These are phyloP conservation scores for Aphyosemion australe DNA, from an alignment of 2,113 vertebrate species.

Conservation along the genomic window DNA sequence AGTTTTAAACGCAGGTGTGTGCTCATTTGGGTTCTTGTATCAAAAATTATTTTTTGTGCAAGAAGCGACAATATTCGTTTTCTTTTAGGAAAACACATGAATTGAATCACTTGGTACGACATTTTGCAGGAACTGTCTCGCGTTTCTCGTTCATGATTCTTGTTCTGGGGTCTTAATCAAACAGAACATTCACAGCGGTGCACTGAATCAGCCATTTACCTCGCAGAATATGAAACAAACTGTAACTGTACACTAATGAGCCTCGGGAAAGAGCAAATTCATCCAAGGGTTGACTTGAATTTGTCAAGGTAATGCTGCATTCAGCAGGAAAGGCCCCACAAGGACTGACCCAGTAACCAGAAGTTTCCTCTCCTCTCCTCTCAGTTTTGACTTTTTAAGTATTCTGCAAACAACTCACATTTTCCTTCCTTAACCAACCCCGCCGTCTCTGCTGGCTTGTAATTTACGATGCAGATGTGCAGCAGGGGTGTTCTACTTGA, in stretches of 20 bases:
- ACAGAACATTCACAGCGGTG: slow-evolving; percentile 24
- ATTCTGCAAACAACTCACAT: slow-evolving; percentile 41
- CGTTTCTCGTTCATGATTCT: slow-evolving; percentile 13
- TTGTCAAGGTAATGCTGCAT: slow-evolving; percentile 51
- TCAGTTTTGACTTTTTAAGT: slow-evolving; percentile 1
- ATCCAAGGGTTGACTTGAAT: slow-evolving; percentile 38
- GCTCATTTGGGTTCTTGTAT: slow-evolving; percentile 11
- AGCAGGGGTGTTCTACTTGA: slow-evolving; percentile 34
- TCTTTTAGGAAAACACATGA: slow-evolving; percentile 20
- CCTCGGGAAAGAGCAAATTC: slow-evolving; percentile 24
- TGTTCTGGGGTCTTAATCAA: slow-evolving; percentile 35
- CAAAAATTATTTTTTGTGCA: slow-evolving; percentile 3
- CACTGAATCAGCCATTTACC: slow-evolving; percentile 11
- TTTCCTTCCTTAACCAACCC: slow-evolving; percentile 30
- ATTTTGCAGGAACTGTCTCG: neutral
- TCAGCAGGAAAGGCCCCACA: slow-evolving; percentile 28
- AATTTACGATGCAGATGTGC: slow-evolving; percentile 72
- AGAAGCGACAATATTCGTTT: neutral
- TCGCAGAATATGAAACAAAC: slow-evolving; percentile 23
- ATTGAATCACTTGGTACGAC: slow-evolving; percentile 15
- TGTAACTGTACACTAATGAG: slow-evolving; percentile 51
- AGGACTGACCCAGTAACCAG: slow-evolving; percentile 19
- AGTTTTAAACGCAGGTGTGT: slow-evolving; percentile 57
- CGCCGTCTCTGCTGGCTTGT: slow-evolving; percentile 32
- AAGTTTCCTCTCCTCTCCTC: neutral